Evolutionary conservation across 1,140 invertebrate species (phyloP), one percentile per base, ranked within the genome.

Genomic region (Hycleus cichorii): DNA sequence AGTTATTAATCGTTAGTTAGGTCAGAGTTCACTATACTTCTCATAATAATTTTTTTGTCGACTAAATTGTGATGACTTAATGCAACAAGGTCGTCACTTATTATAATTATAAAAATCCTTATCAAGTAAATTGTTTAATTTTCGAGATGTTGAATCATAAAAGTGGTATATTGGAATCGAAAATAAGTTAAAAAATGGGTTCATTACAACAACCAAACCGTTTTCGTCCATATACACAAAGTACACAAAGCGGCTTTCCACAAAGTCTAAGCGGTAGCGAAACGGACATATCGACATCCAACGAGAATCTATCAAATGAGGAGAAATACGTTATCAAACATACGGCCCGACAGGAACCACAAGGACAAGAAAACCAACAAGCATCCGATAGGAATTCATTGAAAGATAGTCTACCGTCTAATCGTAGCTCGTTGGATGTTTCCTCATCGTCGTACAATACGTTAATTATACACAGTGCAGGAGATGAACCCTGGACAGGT

Each of bases 231-330:
- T 64, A 57, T 43, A 64, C 45, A 47, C 63, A 60, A 43, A 40
- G 42, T 24, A 47, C 26, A 4, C 63, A 62, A 67, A 62, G 64
- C 48, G 58, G 59, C 62, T 83, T 87, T 71, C 82, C 82, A 44
- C 84, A 85, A 75, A 88, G 85, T 72, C 76, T 88, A 62, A 89
- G 87, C 69, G 90, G 90, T 18, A 93, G 90, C 77, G 90, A 94
- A 74, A 93, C 90, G 24, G 90, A 94, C 80, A 85, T 93, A 47
- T 93, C 89, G 39, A 91, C 90, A 32, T 93, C 91, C 5, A 91
- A 88, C 60, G 91, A 94, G 75, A 94, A 93, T 75, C 76, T 95
- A 58, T 92, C 89, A 39, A 83, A 87, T 69, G 89, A 92, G 75
- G 89, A 93, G 71, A 80, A 87, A 60, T 89, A 89, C 78, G 88